A percentile compares a stretch with the other conserved stretches of the same genome.
Evolutionary conservation across 2,888 invertebrate species (phyloP).

Genomic region (Luperina testacea): DNA sequence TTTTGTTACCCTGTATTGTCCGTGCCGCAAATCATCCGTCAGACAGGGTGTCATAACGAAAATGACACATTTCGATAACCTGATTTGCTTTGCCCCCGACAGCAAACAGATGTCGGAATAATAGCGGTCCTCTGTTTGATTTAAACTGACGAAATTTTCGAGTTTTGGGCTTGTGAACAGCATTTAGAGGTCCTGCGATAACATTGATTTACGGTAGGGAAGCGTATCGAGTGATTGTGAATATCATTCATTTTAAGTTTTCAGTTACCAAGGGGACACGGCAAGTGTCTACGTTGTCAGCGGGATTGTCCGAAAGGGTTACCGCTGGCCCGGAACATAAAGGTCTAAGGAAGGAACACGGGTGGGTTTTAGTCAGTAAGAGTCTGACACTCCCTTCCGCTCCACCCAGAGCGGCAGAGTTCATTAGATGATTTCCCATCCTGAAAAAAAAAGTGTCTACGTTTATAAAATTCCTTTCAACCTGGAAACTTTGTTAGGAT

Average conservation of each 20-base stretch:
- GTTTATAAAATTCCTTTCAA: constrained; percentile 45
- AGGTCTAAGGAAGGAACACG: too few relatives aligned
- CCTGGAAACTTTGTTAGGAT: constrained; percentile 35
- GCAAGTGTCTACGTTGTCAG: not conserved
- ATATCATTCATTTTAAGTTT: not conserved
- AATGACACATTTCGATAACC: not conserved
- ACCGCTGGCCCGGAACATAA: too few relatives aligned
- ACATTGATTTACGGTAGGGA: not conserved
- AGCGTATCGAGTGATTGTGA: not conserved
- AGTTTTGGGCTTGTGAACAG: not conserved
- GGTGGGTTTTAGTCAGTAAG: too few relatives aligned
- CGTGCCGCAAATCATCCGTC: not conserved
- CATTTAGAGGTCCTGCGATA: not conserved
- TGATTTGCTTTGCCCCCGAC: not conserved
- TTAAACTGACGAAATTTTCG: not conserved
- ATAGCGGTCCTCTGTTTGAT: not conserved
- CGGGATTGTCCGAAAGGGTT: too few relatives aligned
- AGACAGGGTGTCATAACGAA: not conserved
- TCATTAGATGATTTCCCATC: too few relatives aligned
- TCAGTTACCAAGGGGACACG: not conserved
- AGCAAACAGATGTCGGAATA: not conserved
- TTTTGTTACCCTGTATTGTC: too few relatives aligned
- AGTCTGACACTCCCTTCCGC: too few relatives aligned
- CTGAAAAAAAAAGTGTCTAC: not conserved
- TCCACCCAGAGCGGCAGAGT: too few relatives aligned